phyloP scores from a whole-genome alignment of 2,888 invertebrate genomes.

The Lithophane leautieri region DNA sequence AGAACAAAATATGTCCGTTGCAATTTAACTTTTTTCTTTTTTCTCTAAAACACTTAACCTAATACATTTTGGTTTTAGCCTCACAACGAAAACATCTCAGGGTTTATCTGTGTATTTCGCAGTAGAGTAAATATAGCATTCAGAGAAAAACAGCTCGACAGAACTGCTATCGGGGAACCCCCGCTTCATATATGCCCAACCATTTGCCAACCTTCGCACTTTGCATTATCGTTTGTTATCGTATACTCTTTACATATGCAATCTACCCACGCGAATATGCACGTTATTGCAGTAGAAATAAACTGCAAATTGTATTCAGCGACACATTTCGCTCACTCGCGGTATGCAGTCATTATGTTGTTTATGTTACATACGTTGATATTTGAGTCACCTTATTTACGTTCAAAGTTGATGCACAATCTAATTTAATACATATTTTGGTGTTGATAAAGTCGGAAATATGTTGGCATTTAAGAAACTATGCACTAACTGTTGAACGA shows the following conservation, averaged over 20 bases:
- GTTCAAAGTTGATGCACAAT: slow-evolving; percentile 6
- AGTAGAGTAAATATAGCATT: slow-evolving; percentile 18
- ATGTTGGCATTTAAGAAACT: slow-evolving; percentile 12
- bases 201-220: slow-evolving; percentile 51
- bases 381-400: slow-evolving; percentile 29
- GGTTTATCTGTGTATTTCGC: no score
- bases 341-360: slow-evolving; percentile 18
- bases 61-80: no score
- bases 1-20: not conserved
- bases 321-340: not conserved
- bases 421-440: slow-evolving; percentile 30
- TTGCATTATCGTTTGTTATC: slow-evolving; percentile 55
- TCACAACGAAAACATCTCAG: no score
- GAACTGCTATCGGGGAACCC: slow-evolving; percentile 40
- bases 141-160: not conserved
- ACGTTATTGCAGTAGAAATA: slow-evolving; percentile 24
- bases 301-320: slow-evolving; percentile 14
- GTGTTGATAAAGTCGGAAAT: slow-evolving; percentile 29
- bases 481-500: slow-evolving; percentile 9
- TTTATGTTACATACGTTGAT: slow-evolving; percentile 23
- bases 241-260: not conserved
- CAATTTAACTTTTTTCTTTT: no score
- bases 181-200: slow-evolving; percentile 18
- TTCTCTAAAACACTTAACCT: no score
- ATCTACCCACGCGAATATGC: slow-evolving; percentile 33